Conservation (phyloP, 2,113 vertebrate genomes). For the Bettongia penicillata region DNA sequence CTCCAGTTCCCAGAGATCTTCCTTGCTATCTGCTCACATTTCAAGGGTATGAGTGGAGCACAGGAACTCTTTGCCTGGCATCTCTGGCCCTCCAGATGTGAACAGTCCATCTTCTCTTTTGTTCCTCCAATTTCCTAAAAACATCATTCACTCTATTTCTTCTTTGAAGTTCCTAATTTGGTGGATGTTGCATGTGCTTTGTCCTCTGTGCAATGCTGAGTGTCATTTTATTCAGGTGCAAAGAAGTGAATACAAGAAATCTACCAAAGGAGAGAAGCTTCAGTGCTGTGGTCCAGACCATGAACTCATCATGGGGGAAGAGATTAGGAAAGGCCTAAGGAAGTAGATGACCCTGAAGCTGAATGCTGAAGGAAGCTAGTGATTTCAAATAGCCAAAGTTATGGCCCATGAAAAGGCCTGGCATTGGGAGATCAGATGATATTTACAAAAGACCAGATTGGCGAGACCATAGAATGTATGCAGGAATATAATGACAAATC, state of each 20-base stretch:
- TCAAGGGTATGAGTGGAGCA: neutral
- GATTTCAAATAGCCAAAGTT: neutral
- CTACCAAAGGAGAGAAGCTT: neutral
- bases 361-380: neutral
- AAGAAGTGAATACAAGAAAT: neutral
- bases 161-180: neutral
- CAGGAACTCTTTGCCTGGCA: neutral
- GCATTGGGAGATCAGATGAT: neutral
- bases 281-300: neutral
- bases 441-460: neutral
- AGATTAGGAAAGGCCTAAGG: neutral
- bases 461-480: neutral
- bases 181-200: neutral
- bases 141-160: neutral
- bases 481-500: neutral
- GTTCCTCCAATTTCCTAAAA: neutral
- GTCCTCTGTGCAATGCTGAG: neutral
- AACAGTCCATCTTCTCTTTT: neutral
- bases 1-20: neutral
- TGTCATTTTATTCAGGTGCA: neutral
- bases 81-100: neutral
- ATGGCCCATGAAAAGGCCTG: neutral
- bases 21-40: neutral
- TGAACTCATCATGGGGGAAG: neutral
- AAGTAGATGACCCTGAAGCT: neutral